Conservation (phyloP, 2,888 invertebrate species). For the Drosophila mettleri region DNA sequence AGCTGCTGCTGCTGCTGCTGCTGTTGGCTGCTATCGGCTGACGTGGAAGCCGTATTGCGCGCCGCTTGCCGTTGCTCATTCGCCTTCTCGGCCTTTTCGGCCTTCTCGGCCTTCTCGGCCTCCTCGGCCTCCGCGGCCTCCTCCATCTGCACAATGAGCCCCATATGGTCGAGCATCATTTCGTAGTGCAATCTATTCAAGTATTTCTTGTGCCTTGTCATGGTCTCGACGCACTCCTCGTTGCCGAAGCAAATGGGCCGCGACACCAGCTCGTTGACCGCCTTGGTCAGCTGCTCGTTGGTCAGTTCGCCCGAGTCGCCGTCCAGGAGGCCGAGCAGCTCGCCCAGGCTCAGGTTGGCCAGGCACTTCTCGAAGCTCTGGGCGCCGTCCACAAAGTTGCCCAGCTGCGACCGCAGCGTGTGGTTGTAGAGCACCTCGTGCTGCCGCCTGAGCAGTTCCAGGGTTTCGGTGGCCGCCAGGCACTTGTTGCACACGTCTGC, state of each 20-base stretch:
- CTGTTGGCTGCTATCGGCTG: too few relatives aligned
- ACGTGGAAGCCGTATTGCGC: too few relatives aligned
- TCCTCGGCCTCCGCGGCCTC: not conserved
- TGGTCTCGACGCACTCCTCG: slow-evolving; percentile 56
- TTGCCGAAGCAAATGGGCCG: slow-evolving; percentile 55
- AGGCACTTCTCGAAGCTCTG: slow-evolving; percentile 39
- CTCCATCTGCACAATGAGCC: slow-evolving; percentile 9
- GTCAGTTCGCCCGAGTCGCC: slow-evolving; percentile 14
- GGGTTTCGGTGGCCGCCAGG: slow-evolving; percentile 15
- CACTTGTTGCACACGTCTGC: slow-evolving; percentile 34
- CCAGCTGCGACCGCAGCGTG: slow-evolving; percentile 25
- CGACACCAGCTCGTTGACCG: slow-evolving; percentile 32
- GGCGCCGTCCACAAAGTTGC: slow-evolving; percentile 36
- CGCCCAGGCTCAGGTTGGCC: slow-evolving; percentile 29
- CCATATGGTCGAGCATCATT: slow-evolving; percentile 37
- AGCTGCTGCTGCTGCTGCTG: too few relatives aligned
- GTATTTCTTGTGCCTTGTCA: slow-evolving; percentile 34
- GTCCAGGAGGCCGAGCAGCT: slow-evolving; percentile 54
- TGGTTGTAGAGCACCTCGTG: slow-evolving; percentile 22
- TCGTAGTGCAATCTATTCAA: slow-evolving; percentile 16
- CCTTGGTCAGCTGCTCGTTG: slow-evolving; percentile 4
- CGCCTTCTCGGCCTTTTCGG: not conserved
- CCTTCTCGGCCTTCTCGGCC: not conserved
- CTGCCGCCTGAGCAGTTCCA: not conserved
- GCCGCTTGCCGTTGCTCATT: too few relatives aligned